These are phyloP conservation scores for Druceiella hillmani DNA, from an alignment of 2,888 invertebrate species.

Conservation along the genomic window DNA sequence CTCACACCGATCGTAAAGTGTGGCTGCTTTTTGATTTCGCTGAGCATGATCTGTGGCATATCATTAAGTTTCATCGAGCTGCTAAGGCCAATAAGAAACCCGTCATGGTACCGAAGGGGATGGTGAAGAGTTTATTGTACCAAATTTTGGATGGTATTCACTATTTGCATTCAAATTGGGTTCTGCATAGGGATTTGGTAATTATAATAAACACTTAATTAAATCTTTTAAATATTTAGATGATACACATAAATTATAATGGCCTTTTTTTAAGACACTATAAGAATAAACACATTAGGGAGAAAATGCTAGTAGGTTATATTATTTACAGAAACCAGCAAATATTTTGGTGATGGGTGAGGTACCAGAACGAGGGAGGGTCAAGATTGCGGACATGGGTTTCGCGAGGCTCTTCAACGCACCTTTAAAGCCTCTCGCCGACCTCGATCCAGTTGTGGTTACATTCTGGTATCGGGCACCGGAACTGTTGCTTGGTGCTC, in stretches of 20 bases:
- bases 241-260: too few species aligned
- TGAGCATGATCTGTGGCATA: constrained; percentile 99
- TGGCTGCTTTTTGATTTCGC: constrained; percentile 98
- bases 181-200: constrained; percentile 93
- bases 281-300: too few species aligned
- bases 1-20: constrained; percentile 94
- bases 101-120: constrained; percentile 92
- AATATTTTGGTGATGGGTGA: constrained; percentile 99
- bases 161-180: constrained; percentile 99
- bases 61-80: constrained; percentile 97
- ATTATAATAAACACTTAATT: constrained; percentile 27
- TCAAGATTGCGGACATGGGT: constrained; percentile 99
- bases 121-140: constrained; percentile 96
- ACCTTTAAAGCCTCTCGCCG: constrained; percentile 94
- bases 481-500: constrained; percentile 86
- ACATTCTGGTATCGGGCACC: constrained; percentile 99
- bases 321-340: constrained; percentile 77
- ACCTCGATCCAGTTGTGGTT: constrained; percentile 98
- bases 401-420: constrained; percentile 98
- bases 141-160: constrained; percentile 99
- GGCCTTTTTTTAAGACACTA: too few species aligned
- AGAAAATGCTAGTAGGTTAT: too few species aligned
- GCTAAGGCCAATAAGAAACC: constrained; percentile 97
- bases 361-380: constrained; percentile 92
- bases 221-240: neutral